A percentile compares a stretch with the other conserved stretches of the same genome.
phyloP scores from a whole-genome alignment of 2,113 vertebrate genomes.

The Emydura subglobosa region DNA sequence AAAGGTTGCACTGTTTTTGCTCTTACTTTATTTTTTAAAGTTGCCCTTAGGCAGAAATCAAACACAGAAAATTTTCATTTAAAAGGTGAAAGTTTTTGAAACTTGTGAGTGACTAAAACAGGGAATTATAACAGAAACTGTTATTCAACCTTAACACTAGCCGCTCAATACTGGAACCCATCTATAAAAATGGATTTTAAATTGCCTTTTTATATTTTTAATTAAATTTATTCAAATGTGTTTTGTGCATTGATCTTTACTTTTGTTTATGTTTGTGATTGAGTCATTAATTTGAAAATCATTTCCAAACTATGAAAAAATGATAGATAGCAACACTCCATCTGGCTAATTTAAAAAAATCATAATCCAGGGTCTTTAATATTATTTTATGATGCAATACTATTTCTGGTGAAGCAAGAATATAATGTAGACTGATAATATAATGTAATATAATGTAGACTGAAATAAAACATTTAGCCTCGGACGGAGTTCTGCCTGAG shows the following conservation, averaged over 20 bases:
- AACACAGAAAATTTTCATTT: neutral
- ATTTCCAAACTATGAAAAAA: neutral
- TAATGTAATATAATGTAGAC: neutral
- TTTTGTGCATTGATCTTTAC: neutral
- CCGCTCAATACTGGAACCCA: neutral
- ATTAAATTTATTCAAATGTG: neutral
- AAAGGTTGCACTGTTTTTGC: neutral
- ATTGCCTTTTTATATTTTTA: neutral
- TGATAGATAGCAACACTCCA: neutral
- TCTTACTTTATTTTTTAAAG: neutral
- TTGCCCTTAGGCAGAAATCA: neutral
- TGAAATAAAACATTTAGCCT: neutral
- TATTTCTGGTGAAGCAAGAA: neutral
- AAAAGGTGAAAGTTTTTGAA: neutral
- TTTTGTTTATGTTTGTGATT: neutral
- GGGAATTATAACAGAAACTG: neutral
- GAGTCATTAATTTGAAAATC: neutral
- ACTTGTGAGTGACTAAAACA: neutral
- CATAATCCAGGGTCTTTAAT: accelerated
- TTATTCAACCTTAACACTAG: neutral
- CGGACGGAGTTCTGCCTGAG: accelerated
- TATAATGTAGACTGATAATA: neutral
- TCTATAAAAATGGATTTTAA: neutral
- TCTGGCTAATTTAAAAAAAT: neutral
- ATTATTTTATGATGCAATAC: neutral